These are phyloP conservation scores for Littorina saxatilis DNA, from an alignment of 1,140 invertebrate species.

Conservation along the genomic window DNA sequence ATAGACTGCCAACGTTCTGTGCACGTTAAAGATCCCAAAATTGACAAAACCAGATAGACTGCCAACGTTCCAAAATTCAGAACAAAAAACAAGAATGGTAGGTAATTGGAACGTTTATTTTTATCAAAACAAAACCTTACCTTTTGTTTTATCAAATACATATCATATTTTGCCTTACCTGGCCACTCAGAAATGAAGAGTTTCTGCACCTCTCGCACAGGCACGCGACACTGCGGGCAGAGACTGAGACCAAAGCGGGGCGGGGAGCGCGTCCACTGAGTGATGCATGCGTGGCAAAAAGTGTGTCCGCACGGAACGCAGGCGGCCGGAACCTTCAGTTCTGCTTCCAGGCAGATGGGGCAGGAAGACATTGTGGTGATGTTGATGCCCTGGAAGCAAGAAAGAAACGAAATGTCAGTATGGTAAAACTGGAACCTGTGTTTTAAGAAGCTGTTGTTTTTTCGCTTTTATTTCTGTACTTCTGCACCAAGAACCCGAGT, in stretches of 20 bases:
- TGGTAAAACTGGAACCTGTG: not conserved
- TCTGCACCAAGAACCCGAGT: no score
- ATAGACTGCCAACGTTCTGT: no score
- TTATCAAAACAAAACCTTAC: no score
- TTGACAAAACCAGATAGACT: no score
- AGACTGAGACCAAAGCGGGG: not conserved
- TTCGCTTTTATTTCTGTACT: not conserved
- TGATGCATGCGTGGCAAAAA: conserved; percentile 30
- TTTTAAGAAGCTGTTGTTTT: not conserved
- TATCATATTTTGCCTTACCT: no score
- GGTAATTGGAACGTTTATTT: no score
- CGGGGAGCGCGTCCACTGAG: conserved; percentile 10
- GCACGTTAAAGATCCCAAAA: no score
- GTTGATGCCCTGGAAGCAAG: not conserved
- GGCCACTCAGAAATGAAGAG: conserved; percentile 22
- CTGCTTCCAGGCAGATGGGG: conserved; percentile 26
- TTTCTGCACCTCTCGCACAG: conserved; percentile 32
- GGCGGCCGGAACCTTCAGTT: conserved; percentile 18
- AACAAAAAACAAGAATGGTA: no score
- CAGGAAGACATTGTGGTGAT: conserved; percentile 16
- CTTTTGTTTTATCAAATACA: no score
- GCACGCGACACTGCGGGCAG: conserved; percentile 22
- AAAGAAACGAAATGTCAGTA: not conserved
- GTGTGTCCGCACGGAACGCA: conserved; percentile 31
- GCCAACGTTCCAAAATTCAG: no score